Evolutionary conservation across 2,113 vertebrate genomes (phyloP), one percentile per base, ranked within the genome.

Genomic region (Petrocephalus zakoni): DNA sequence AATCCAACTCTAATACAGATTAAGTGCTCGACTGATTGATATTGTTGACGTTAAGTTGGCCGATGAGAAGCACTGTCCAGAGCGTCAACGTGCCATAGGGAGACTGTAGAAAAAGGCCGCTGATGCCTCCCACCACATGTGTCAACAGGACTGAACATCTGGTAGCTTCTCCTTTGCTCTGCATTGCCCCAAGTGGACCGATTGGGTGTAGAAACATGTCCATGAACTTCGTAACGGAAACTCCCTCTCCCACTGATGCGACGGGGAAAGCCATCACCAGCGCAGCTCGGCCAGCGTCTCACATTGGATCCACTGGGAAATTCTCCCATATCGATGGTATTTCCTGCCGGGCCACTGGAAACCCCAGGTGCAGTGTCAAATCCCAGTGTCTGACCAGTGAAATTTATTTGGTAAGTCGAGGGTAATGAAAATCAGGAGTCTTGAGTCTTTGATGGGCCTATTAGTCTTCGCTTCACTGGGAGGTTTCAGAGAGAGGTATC

Each of bases 401-500:
- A 58, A 88, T 88, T 81, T 88, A 83, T 88, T 88, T 58, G 21
- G 75, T 84, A 55, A 46, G 78, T 29, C 22, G n/a, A 56, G 42
- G n/a, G 51, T 88, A 88, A 83, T 88, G 52, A 88, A 75, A 83
- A 58, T 88, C 87, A 49, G 78, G 22, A 83, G 75, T 34, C 53
- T 58, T 55, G 53, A 47, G 72, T 13, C 87, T 88, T 88, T 88
- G 87, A 88, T 83, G 87, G 75, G n/a, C 13, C 53, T 25, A 61
- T 88, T 88, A 88, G 52, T 29, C 37, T 53, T 34, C 25, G 87
- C 22, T 88, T 88, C 78, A 58, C 87, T 56, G 87, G 52, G 78
- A 88, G 52, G 51, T 88, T 88, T 56, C 51, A 88, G 68, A 81
- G 64, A 19, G 72, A 88, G 72, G 52, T 88, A 88, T 88, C 87